phyloP scores from a whole-genome alignment of 37 sponge, comb jelly and placozoan species.

The Cliona cf. orientalis region DNA sequence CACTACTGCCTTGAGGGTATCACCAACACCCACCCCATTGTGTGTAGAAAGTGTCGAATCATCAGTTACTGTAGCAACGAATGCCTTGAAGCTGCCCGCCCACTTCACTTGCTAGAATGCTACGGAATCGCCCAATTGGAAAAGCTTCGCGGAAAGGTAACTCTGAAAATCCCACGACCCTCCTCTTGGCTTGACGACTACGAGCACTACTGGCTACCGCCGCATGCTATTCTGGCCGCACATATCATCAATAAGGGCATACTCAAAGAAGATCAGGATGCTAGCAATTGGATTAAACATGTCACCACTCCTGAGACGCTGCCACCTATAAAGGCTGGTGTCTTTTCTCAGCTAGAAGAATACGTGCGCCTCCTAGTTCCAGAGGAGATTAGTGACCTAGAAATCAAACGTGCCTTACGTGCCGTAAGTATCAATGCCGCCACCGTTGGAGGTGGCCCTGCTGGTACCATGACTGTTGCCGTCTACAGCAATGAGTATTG shows the following conservation, averaged over 20 bases:
- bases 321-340: not conserved
- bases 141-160: not conserved
- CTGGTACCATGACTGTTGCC: not conserved
- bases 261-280: not conserved
- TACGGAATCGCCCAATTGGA: not conserved
- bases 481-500: not conserved
- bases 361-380: not conserved
- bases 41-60: not conserved
- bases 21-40: too few species aligned
- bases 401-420: not conserved
- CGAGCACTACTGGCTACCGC: not conserved
- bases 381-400: not conserved
- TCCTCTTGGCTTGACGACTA: not conserved
- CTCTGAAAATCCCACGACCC: not conserved
- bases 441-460: not conserved
- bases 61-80: not conserved
- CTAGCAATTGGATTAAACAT: not conserved
- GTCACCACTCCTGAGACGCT: not conserved
- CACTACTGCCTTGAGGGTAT: too few species aligned
- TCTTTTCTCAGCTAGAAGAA: not conserved
- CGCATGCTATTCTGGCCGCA: not conserved
- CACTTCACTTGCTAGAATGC: not conserved
- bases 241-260: not conserved
- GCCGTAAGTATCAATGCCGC: not conserved
- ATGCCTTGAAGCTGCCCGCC: not conserved